These are phyloP conservation scores for Amblyjoppa fuscipennis DNA, from an alignment of 2,888 invertebrate genomes.

Conservation along the genomic window DNA sequence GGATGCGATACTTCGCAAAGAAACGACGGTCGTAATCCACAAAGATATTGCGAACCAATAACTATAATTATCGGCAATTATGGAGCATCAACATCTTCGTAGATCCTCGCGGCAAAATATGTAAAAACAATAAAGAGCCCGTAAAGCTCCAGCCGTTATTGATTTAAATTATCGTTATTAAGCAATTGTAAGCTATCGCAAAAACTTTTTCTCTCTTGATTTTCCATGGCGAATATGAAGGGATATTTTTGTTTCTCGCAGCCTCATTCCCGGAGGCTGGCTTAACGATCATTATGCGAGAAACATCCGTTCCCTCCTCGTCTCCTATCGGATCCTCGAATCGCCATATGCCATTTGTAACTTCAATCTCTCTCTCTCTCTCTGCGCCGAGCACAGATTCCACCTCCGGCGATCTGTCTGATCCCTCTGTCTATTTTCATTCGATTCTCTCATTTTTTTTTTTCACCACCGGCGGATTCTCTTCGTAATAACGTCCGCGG, in stretches of 20 bases:
- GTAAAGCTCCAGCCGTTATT: no score
- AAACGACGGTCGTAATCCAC: no score
- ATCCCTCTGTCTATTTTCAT: slow-evolving; percentile 36
- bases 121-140: no score
- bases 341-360: slow-evolving; percentile 15
- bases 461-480: slow-evolving; percentile 30
- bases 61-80: no score
- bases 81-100: no score
- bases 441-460: slow-evolving; percentile 20
- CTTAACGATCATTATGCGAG: background rate
- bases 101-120: no score
- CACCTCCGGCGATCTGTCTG: slow-evolving; percentile 23
- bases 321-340: background rate
- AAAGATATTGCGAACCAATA: no score
- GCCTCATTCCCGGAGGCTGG: background rate
- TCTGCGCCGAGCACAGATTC: slow-evolving; percentile 17
- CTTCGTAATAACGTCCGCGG: slow-evolving; percentile 41
- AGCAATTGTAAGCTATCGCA: no score
- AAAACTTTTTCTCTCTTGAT: no score
- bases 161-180: no score
- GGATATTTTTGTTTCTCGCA: background rate
- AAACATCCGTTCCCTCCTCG: background rate
- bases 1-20: no score
- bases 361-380: slow-evolving; percentile 40
- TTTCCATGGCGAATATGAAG: background rate